Evolutionary conservation across 2,113 vertebrate genomes (phyloP).

Genomic region (Nibea coibor): DNA sequence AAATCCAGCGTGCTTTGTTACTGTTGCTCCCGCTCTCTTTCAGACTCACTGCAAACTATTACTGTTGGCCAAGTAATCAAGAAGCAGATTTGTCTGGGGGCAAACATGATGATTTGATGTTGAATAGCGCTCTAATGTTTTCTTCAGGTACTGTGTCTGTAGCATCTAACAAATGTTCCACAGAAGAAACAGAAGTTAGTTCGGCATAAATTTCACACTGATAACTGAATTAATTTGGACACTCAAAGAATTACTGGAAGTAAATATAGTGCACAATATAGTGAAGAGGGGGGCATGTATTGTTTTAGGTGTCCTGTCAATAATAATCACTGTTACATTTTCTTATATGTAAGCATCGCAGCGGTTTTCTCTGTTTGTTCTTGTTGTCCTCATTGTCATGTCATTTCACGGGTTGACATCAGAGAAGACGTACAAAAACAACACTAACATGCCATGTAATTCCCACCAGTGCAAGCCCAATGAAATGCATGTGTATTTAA

Average conservation of each 20-base stretch:
- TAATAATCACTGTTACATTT: background rate
- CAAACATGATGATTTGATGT: no score
- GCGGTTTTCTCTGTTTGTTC: background rate
- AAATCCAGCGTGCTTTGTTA: background rate
- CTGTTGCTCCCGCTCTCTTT: background rate
- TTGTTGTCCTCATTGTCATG: background rate
- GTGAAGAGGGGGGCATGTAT: background rate
- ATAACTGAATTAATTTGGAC: background rate
- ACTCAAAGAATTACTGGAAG: background rate
- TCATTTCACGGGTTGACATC: background rate
- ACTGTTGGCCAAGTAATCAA: background rate
- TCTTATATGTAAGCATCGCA: background rate
- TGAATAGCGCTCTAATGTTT: background rate
- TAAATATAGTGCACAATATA: background rate
- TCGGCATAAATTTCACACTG: background rate
- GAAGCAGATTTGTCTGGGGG: background rate
- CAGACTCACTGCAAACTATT: background rate
- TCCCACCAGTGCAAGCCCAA: slow-evolving; percentile 26
- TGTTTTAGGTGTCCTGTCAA: background rate
- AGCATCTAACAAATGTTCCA: background rate
- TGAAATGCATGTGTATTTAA: no score
- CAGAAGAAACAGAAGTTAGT: background rate
- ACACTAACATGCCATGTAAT: slow-evolving; percentile 15
- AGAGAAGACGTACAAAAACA: slow-evolving; percentile 11
- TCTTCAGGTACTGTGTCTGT: background rate